Percentiles rank a stretch among this genome's conserved stretches.
phyloP scores from a whole-genome alignment of 2,888 invertebrate genomes.

The Drosophila planitibia region DNA sequence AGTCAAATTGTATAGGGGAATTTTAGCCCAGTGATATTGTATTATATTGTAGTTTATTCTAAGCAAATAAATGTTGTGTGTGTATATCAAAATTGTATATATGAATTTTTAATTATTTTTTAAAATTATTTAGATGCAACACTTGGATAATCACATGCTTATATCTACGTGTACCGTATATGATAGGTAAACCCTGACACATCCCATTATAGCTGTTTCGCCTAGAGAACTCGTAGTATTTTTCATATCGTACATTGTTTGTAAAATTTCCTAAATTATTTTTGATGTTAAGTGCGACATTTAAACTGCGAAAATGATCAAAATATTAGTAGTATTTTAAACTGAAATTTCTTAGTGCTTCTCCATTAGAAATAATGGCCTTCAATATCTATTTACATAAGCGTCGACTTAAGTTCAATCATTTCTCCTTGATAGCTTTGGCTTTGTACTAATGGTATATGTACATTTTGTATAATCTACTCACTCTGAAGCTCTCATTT shows the following conservation, averaged over 20 bases:
- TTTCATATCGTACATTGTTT: not conserved
- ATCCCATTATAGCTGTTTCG: not conserved
- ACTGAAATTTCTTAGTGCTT: accelerated
- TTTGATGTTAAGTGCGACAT: not conserved
- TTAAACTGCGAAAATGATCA: not conserved
- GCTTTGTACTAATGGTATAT: not conserved
- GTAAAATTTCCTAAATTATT: not conserved
- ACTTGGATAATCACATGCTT: not conserved
- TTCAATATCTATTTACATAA: not conserved
- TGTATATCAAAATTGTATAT: not conserved
- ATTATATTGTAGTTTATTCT: slow-evolving; percentile 42
- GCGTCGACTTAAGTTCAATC: not conserved
- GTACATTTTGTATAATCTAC: slow-evolving; percentile 1
- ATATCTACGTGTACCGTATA: not conserved
- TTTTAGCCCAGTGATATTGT: slow-evolving; percentile 74
- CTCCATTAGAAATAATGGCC: no score
- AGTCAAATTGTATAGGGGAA: slow-evolving; percentile 61
- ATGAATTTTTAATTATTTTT: not conserved
- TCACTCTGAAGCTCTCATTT: not conserved
- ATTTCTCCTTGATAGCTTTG: not conserved
- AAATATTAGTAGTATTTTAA: not conserved
- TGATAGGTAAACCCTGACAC: not conserved
- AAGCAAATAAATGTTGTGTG: slow-evolving; percentile 45
- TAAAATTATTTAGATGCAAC: not conserved
- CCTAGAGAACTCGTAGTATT: not conserved